Base-by-base conservation (phyloP, 2,888 invertebrate species). In the Zelleria hepariella region DNA sequence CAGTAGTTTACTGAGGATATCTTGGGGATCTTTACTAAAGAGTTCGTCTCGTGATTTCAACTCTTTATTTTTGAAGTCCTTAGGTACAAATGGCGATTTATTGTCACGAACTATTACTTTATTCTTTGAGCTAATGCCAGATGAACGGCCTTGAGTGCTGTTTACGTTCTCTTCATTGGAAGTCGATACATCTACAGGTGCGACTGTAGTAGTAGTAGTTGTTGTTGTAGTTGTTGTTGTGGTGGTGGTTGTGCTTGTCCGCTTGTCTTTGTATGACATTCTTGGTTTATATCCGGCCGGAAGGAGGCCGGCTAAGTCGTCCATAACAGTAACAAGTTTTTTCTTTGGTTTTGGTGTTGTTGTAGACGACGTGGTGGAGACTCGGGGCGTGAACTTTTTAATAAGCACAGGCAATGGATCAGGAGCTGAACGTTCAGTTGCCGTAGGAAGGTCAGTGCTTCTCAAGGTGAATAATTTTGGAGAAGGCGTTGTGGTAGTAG, bases 241-340 rank as follows among this genome's bases (percentile, higher is more conserved):
- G 0, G 78, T 76, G 5, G 80, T 72, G 0, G 86, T 89, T 1
- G 90, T 89, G 56, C 90, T 91, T 0, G 86, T 89, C 5, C 89
- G 85, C 70, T 90, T 90, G 61, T 91, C 90, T 78, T 90, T 90
- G 65, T 73, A 91, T 6, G 89, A 86, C 47, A 78, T 72, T 62
- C 89, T 83, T 24, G 89, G 80, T 72, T 91, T 92, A 68, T 92
- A 94, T 2, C 93, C 93, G 0, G 91, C 81, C 3, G 94, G 94
- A 6, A 93, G 73, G 0, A 94, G 77, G 20, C 91, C 90, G 6
- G 58, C 74, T 58, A 93, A 66, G 64, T 93, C 92, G 65, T 93
- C 92, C 89, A 91, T 86, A n/a, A 88, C 79, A 10, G 83, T 85
- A 1, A 90, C 89, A 55, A 88, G 76, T 62, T 89, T 82, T 68